Conservation (phyloP, 2,113 vertebrate species). For the Bucco capensis region DNA sequence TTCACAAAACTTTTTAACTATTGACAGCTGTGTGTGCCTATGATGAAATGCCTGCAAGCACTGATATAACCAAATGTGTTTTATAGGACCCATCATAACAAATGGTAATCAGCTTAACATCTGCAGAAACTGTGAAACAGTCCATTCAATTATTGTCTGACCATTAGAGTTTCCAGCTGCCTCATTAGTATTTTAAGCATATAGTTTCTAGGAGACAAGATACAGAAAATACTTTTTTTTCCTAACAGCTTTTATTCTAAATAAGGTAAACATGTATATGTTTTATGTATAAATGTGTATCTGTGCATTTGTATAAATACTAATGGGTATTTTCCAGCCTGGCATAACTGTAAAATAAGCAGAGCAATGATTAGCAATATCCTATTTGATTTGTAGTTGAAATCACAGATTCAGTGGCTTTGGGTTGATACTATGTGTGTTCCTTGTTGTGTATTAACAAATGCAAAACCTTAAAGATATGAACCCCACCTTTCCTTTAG, state of each 20-base stretch:
- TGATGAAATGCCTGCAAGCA: neutral
- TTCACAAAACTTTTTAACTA: neutral
- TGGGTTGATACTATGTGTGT: neutral
- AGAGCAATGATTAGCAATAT: neutral
- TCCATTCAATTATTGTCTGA: neutral
- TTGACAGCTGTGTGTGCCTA: accelerated
- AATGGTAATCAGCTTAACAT: neutral
- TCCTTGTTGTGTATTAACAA: neutral
- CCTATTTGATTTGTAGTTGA: neutral
- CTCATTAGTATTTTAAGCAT: neutral
- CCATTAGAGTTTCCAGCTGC: neutral
- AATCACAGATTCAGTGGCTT: neutral
- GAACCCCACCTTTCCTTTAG: neutral
- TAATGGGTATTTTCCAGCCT: neutral
- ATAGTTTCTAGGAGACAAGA: neutral
- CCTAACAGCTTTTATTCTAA: neutral
- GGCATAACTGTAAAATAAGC: neutral
- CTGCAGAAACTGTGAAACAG: neutral
- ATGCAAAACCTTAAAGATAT: neutral
- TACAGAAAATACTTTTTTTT: neutral
- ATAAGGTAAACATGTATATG: neutral
- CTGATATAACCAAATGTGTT: neutral
- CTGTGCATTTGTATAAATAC: neutral
- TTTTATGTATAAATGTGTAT: neutral
- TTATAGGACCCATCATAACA: neutral